These are phyloP conservation scores for Nycticryphes semicollaris DNA, from an alignment of 2,113 vertebrate species.

Conservation along the genomic window DNA sequence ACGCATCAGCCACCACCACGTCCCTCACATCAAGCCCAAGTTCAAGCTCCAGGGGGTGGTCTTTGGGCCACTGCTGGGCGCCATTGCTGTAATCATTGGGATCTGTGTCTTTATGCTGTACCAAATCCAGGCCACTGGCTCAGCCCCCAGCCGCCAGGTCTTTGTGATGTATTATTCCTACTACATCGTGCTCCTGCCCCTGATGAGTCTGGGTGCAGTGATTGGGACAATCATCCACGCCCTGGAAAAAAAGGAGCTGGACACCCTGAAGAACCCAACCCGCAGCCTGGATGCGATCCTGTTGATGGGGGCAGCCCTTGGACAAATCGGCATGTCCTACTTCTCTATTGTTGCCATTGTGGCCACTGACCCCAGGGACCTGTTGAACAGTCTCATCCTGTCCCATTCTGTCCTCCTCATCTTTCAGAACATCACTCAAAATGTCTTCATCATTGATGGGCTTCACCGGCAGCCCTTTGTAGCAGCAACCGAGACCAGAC, in stretches of 20 bases:
- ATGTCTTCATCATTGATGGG: conserved; percentile 90
- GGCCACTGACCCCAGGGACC: conserved; percentile 52
- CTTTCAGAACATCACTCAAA: conserved; percentile 86
- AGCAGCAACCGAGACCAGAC: not conserved
- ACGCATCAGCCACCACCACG: not conserved
- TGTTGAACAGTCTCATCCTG: conserved; percentile 81
- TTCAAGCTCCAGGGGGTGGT: conserved; percentile 72
- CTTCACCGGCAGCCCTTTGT: conserved; percentile 75
- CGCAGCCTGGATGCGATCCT: conserved; percentile 86
- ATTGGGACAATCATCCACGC: conserved; percentile 76
- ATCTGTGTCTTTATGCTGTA: conserved; percentile 81
- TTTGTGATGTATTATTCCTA: conserved; percentile 85
- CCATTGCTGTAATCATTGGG: conserved; percentile 68
- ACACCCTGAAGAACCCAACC: conserved; percentile 82
- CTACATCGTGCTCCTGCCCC: conserved; percentile 77
- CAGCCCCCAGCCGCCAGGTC: conserved; percentile 20
- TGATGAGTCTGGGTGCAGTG: conserved; percentile 80
- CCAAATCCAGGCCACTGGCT: conserved; percentile 77
- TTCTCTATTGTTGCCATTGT: conserved; percentile 88
- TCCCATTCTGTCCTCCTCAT: conserved; percentile 84
- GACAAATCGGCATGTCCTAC: conserved; percentile 84
- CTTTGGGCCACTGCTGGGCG: conserved; percentile 78
- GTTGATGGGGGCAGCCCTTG: conserved; percentile 81
- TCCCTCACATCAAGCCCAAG: not conserved
- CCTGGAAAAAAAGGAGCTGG: conserved; percentile 77